phyloP scores from a whole-genome alignment of 2,113 vertebrate genomes.

The Cercopithecus mona region DNA sequence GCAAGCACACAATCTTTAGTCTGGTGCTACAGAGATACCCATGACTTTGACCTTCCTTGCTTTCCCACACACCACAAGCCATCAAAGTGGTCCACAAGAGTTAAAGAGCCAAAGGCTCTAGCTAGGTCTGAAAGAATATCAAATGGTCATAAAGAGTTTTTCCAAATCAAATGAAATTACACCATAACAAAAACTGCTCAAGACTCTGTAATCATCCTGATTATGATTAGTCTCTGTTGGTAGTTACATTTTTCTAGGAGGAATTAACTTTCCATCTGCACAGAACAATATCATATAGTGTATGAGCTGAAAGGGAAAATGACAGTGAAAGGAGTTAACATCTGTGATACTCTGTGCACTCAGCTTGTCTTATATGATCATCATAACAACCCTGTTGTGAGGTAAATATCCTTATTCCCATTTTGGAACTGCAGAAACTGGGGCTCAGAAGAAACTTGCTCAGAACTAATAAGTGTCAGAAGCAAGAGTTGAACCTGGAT shows the following conservation, averaged over 20 bases:
- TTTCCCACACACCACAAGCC: not conserved
- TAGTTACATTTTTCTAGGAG: slow-evolving; percentile 46
- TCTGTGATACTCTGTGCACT: not conserved
- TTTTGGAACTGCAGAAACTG: not conserved
- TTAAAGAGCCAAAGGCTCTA: slow-evolving; percentile 42
- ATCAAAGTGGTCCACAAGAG: not conserved
- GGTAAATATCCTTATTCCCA: not conserved
- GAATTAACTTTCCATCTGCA: slow-evolving; percentile 4
- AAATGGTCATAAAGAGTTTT: slow-evolving; percentile 55
- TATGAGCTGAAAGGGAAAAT: not conserved
- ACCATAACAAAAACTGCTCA: slow-evolving; percentile 18
- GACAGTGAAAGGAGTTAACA: not conserved
- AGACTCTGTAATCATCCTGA: slow-evolving; percentile 35
- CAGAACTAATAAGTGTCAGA: not conserved
- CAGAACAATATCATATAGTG: slow-evolving; percentile 17
- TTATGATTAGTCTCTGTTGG: slow-evolving; percentile 48
- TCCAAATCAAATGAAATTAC: slow-evolving; percentile 45
- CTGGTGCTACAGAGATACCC: not conserved
- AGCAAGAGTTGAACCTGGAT: not conserved
- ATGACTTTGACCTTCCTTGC: not conserved
- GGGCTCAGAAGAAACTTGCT: not conserved
- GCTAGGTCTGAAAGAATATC: slow-evolving; percentile 38
- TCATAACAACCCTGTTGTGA: not conserved
- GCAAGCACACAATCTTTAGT: not conserved
- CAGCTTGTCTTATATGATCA: slow-evolving; percentile 22